phyloP scores from a whole-genome alignment of 2,888 invertebrate genomes.

The Parnassius mnemosyne region DNA sequence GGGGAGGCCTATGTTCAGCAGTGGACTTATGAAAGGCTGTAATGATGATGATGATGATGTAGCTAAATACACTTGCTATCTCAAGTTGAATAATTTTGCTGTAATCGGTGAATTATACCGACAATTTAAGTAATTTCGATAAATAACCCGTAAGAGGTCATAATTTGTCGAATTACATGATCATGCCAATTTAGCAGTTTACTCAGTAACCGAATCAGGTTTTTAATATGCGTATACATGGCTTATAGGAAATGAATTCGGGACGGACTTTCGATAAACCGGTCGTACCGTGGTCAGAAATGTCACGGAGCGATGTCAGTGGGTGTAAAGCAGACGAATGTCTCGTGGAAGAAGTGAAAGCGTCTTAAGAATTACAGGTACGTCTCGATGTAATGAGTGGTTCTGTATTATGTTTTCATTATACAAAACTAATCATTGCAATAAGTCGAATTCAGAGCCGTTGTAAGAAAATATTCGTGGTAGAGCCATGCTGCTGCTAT shows the following conservation, averaged over 20 bases:
- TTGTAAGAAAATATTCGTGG: no score
- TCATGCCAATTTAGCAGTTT: neutral
- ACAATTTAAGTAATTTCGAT: no score
- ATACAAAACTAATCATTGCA: neutral
- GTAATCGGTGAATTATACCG: no score
- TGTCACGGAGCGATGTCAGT: conserved; percentile 16
- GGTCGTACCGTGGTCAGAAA: conserved; percentile 19
- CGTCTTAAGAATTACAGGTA: conserved; percentile 5
- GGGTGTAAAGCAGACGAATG: conserved; percentile 12
- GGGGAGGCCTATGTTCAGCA: no score
- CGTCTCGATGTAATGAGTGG: no score
- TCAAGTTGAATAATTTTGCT: no score
- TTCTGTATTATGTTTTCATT: neutral
- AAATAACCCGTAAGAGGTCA: no score
- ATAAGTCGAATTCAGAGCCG: neutral
- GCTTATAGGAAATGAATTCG: conserved; percentile 17
- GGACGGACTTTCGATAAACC: conserved; percentile 25
- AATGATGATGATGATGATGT: no score
- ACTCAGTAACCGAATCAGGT: neutral
- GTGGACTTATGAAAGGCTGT: no score
- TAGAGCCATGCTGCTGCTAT: no score
- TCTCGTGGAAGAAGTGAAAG: conserved; percentile 21
- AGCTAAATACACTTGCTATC: no score
- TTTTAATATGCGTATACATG: neutral
- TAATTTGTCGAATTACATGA: no score